These are phyloP conservation scores for Gadus chalcogrammus DNA, from an alignment of 2,113 vertebrate genomes.

Conservation along the genomic window DNA sequence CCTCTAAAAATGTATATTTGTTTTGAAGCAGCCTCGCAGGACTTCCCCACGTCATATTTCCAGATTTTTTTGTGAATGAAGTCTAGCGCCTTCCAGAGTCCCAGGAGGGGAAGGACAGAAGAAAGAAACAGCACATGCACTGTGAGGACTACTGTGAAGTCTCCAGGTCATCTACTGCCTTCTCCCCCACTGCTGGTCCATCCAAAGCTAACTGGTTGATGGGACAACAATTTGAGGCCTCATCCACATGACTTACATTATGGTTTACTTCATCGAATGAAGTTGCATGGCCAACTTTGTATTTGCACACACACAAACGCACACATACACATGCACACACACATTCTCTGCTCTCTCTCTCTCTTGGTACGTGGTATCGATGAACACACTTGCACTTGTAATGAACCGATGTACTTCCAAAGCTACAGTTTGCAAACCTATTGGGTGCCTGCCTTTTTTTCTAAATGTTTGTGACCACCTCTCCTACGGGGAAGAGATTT, in stretches of 20 bases:
- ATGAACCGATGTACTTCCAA: conserved; percentile 21
- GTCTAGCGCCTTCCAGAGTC: conserved; percentile 20
- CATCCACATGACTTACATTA: not conserved
- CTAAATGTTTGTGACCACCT: conserved; percentile 4
- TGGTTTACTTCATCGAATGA: not conserved
- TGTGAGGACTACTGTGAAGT: not conserved
- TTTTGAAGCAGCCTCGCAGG: not conserved
- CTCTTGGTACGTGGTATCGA: not conserved
- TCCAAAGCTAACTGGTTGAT: not conserved
- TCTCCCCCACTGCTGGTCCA: not conserved
- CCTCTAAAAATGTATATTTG: conserved; percentile 16
- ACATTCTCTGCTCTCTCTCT: too few relatives aligned
- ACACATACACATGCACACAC: too few relatives aligned
- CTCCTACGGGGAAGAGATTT: not conserved
- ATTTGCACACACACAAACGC: not conserved
- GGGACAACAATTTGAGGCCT: not conserved
- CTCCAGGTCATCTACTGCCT: not conserved
- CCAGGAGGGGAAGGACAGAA: conserved; percentile 41
- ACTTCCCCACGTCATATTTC: conserved; percentile 10
- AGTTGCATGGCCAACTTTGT: conserved; percentile 3
- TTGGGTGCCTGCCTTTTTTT: conserved; percentile 22
- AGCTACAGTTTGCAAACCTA: conserved; percentile 13
- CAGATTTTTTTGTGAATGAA: conserved; percentile 11
- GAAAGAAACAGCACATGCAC: conserved; percentile 8
- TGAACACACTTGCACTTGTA: not conserved